These are phyloP conservation scores for Microcebus tavaratra DNA, from an alignment of 2,113 vertebrate species.

Conservation along the genomic window DNA sequence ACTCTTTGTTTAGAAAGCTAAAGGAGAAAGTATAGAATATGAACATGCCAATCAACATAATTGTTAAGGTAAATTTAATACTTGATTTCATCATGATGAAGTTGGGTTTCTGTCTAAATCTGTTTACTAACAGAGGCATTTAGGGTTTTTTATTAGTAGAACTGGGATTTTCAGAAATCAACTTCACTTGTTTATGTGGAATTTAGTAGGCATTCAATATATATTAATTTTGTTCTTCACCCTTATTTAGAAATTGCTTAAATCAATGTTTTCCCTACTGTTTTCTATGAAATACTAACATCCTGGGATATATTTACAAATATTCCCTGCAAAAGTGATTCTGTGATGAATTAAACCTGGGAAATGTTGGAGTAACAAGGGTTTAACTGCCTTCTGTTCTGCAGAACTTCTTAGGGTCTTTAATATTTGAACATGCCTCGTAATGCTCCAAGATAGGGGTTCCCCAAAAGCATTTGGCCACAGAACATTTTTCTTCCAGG, in stretches of 20 bases:
- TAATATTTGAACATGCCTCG: background rate
- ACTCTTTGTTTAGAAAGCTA: background rate
- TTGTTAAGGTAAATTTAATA: background rate
- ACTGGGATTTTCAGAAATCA: background rate
- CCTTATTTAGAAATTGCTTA: constrained; percentile 7
- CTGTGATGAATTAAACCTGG: background rate
- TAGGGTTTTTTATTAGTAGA: background rate
- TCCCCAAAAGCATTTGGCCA: background rate
- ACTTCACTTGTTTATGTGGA: background rate
- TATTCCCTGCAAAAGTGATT: background rate
- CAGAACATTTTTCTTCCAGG: background rate
- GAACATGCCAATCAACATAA: background rate
- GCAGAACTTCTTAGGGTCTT: constrained; percentile 5
- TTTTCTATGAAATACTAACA: background rate
- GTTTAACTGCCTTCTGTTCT: background rate
- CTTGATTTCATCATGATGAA: background rate
- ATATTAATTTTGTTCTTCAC: background rate
- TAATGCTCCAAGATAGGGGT: background rate
- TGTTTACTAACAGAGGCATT: background rate
- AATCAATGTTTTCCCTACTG: background rate
- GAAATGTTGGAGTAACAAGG: background rate
- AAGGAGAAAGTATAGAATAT: background rate
- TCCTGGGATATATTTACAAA: background rate
- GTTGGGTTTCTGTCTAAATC: constrained; percentile 1
- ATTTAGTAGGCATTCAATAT: background rate